Percentiles rank a stretch among this genome's conserved stretches.
Conservation (phyloP, 2,888 invertebrate genomes). For the Cryptocheilus praepositus region DNA sequence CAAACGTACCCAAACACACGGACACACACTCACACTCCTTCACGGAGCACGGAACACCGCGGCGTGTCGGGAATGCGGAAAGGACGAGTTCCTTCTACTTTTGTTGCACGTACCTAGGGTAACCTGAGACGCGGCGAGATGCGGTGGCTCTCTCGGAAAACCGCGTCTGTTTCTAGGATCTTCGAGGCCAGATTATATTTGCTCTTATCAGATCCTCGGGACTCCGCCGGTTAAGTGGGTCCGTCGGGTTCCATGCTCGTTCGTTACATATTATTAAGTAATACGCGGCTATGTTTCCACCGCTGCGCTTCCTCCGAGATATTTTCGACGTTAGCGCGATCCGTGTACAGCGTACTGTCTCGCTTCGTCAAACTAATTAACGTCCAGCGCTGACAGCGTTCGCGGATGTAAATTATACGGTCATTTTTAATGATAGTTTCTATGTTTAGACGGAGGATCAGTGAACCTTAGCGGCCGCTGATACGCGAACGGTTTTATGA, state of each 20-base stretch:
- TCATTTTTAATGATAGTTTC: no score
- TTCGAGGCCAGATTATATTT: slow-evolving; percentile 47
- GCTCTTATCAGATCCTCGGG: slow-evolving; percentile 48
- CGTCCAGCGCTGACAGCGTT: no score
- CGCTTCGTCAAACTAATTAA: no score
- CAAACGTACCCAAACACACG: no score
- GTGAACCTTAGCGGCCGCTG: no score
- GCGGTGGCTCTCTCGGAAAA: slow-evolving; percentile 51
- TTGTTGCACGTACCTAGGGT: slow-evolving; percentile 52
- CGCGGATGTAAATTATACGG: no score
- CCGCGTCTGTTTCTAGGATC: slow-evolving; percentile 45
- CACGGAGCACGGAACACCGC: slow-evolving; percentile 29
- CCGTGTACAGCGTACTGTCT: no score
- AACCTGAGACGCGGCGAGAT: slow-evolving; percentile 48
- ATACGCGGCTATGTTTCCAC: slow-evolving; percentile 8
- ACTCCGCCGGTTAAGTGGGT: slow-evolving; percentile 35
- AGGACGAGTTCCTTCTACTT: slow-evolving; percentile 58
- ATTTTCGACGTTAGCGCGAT: no score
- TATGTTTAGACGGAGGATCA: no score
- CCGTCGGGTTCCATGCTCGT: slow-evolving; percentile 13
- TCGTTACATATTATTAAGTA: slow-evolving; percentile 19
- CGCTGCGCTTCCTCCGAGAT: no score
- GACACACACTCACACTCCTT: no score
- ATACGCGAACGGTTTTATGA: no score
- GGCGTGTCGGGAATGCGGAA: slow-evolving; percentile 59